Evolutionary conservation across 1,140 invertebrate species (phyloP).

Genomic region (Drosophila ohnishii): DNA sequence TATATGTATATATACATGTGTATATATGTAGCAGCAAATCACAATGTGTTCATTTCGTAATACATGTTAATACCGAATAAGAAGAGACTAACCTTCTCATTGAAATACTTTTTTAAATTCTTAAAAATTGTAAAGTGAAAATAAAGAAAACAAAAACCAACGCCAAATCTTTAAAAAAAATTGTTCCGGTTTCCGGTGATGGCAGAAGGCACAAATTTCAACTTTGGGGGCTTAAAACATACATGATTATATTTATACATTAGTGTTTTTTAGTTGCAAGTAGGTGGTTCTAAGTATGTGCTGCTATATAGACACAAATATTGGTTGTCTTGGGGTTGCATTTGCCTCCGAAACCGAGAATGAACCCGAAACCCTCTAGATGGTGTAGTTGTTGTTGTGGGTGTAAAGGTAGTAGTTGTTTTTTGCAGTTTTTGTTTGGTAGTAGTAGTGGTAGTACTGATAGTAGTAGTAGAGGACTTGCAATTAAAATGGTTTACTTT

Average conservation of each 20-base stretch:
- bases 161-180: constrained; percentile 11
- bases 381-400: constrained; percentile 47
- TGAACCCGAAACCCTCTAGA: constrained; percentile 37
- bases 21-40: constrained; percentile 61
- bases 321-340: constrained; percentile 6
- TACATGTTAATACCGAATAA: constrained; percentile 31
- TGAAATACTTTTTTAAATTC: constrained; percentile 27
- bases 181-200: constrained; percentile 21
- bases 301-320: constrained; percentile 36
- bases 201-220: constrained; percentile 57
- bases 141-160: not conserved
- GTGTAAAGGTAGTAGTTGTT: constrained; percentile 44
- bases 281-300: constrained; percentile 50
- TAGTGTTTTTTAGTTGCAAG: constrained; percentile 30
- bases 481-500: constrained; percentile 75
- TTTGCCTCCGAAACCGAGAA: constrained; percentile 38
- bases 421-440: constrained; percentile 31
- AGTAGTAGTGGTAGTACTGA: constrained; percentile 39
- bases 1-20: constrained; percentile 9
- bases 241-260: constrained; percentile 16
- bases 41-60: constrained; percentile 60
- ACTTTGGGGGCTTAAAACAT: constrained; percentile 17
- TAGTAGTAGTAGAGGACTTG: constrained; percentile 44
- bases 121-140: constrained; percentile 24
- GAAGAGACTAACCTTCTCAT: constrained; percentile 21